phyloP scores from a whole-genome alignment of 2,797 vertebrate species.

The Euthynnus affinis region DNA sequence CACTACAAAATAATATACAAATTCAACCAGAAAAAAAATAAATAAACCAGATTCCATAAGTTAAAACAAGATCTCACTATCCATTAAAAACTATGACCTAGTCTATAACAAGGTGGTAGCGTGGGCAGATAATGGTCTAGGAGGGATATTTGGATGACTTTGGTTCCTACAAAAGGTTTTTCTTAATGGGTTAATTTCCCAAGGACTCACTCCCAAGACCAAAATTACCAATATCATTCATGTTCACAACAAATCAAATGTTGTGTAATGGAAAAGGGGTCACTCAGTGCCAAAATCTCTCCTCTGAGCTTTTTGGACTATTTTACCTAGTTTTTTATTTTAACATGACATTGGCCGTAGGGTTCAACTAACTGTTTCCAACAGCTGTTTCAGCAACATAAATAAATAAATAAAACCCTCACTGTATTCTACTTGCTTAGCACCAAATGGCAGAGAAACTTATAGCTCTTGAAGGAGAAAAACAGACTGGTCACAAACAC shows the following conservation, averaged over 20 bases:
- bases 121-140: not conserved
- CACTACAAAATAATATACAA: no score
- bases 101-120: no score
- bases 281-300: not conserved
- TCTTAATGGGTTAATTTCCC: not conserved
- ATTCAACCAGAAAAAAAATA: no score
- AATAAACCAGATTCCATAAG: no score
- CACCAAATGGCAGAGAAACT: not conserved
- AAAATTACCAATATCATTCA: not conserved
- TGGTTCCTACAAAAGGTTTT: not conserved
- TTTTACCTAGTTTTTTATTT: not conserved
- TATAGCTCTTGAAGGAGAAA: not conserved
- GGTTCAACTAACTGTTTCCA: no score
- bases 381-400: not conserved
- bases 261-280: not conserved
- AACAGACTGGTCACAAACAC: no score
- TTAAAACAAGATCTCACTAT: no score
- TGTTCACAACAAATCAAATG: not conserved
- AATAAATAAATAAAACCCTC: not conserved
- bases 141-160: not conserved
- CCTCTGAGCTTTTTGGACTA: not conserved
- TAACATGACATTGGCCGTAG: not conserved
- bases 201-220: not conserved
- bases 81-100: no score
- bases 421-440: not conserved